Conservation (phyloP, 1,140 invertebrate species). For the Euura saliciscinereae region DNA sequence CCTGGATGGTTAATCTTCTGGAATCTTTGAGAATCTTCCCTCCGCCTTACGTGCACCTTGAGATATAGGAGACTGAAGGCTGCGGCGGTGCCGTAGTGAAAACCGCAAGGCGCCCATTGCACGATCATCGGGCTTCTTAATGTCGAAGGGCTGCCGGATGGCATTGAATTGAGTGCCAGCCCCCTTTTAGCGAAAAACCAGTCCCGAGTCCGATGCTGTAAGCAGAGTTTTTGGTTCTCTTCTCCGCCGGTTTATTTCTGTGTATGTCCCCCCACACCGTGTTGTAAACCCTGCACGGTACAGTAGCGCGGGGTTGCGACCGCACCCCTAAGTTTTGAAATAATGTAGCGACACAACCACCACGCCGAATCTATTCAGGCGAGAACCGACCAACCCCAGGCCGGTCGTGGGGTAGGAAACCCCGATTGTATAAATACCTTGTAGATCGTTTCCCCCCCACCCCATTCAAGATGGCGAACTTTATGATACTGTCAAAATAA, state of each 20-base stretch:
- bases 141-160: too few species aligned
- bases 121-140: too few species aligned
- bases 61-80: too few species aligned
- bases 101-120: too few species aligned
- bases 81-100: too few species aligned
- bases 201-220: constrained; percentile 28
- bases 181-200: constrained; percentile 42
- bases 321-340: constrained; percentile 41
- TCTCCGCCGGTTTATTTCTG: constrained; percentile 7
- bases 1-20: too few species aligned
- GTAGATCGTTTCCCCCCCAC: constrained; percentile 30
- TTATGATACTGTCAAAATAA: constrained; percentile 46
- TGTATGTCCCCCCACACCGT: background rate
- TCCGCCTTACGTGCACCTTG: too few species aligned
- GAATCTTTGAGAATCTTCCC: too few species aligned
- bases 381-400: background rate
- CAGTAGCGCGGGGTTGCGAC: background rate
- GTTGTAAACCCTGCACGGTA: constrained; percentile 7
- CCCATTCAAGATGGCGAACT: constrained; percentile 49
- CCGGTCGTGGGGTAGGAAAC: background rate
- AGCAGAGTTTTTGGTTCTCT: constrained; percentile 15
- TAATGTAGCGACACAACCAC: constrained; percentile 50
- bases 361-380: constrained; percentile 31
- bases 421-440: constrained; percentile 9
- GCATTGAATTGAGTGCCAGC: background rate